These are phyloP conservation scores for Eurytoma adleriae DNA, from an alignment of 2,888 invertebrate species.

Conservation along the genomic window DNA sequence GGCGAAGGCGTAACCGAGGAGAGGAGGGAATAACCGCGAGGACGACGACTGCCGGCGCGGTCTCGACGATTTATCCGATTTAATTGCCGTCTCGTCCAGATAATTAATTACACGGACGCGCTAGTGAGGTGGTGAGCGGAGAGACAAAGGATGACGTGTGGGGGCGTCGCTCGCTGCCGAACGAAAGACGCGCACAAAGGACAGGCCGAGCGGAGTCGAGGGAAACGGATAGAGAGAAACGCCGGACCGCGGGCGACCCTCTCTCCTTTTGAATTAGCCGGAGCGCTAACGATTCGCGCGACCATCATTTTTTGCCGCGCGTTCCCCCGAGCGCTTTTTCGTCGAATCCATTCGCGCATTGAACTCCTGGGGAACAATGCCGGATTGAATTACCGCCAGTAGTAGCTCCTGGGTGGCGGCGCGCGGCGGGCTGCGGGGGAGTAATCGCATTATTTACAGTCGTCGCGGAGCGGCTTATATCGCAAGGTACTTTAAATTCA, in stretches of 20 bases:
- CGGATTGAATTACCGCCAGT: constrained; percentile 61
- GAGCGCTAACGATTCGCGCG: not conserved
- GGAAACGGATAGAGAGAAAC: constrained; percentile 5
- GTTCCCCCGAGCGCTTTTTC: constrained; percentile 1
- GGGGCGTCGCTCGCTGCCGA: constrained; percentile 26
- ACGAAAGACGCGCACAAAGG: constrained; percentile 44
- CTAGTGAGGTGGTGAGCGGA: not conserved
- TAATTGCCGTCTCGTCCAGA: constrained; percentile 63
- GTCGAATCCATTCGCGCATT: constrained; percentile 49
- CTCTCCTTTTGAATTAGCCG: constrained; percentile 29
- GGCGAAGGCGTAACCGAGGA: not conserved
- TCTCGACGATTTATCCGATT: constrained; percentile 64
- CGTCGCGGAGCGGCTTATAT: constrained; percentile 63
- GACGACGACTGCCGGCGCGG: constrained; percentile 1
- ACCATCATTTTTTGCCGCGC: constrained; percentile 22
- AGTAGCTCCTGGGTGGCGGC: not conserved
- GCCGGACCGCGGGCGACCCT: not conserved
- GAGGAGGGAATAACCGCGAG: not conserved
- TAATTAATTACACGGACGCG: constrained; percentile 63
- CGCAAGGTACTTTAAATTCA: constrained; percentile 63
- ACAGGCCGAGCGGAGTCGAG: not conserved
- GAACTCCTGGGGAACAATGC: not conserved
- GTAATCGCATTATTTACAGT: constrained; percentile 70
- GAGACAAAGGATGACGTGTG: constrained; percentile 49
- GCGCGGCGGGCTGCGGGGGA: constrained; percentile 47